Conservation (phyloP, 2,888 invertebrate species). For the Drosophila mayaguana region DNA sequence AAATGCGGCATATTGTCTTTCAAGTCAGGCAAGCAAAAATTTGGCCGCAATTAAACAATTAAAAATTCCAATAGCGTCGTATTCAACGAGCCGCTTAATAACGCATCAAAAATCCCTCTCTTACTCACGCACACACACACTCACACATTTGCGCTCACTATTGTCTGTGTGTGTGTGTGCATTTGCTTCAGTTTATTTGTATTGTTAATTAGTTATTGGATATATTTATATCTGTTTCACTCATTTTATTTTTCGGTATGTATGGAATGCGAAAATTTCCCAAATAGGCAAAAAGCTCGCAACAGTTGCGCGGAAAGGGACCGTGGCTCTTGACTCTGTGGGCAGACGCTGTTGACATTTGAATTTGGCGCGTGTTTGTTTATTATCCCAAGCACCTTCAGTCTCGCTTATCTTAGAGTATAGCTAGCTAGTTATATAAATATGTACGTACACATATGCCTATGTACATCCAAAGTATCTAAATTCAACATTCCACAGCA, state of each 20-base stretch:
- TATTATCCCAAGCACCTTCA: conserved; percentile 59
- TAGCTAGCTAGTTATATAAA: neutral
- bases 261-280: conserved; percentile 66
- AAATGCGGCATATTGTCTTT: conserved; percentile 67
- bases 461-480: conserved; percentile 36
- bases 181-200: conserved; percentile 53
- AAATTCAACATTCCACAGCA: conserved; percentile 67
- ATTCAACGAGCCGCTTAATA: conserved; percentile 67
- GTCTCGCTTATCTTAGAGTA: conserved; percentile 45
- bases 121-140: conserved; percentile 5
- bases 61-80: conserved; percentile 71
- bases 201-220: conserved; percentile 71
- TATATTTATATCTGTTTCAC: conserved; percentile 40
- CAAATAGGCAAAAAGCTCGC: conserved; percentile 45
- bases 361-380: conserved; percentile 67
- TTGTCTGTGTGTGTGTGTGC: conserved; percentile 1
- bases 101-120: conserved; percentile 68
- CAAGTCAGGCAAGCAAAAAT: conserved; percentile 55
- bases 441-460: neutral
- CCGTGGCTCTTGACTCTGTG: conserved; percentile 25
- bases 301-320: conserved; percentile 6
- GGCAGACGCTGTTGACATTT: conserved; percentile 67
- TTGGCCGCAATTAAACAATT: conserved; percentile 76
- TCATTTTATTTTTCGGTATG: conserved; percentile 43
- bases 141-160: neutral